These are phyloP conservation scores for Butorides virescens DNA, from an alignment of 2,113 vertebrate species.

Conservation along the genomic window DNA sequence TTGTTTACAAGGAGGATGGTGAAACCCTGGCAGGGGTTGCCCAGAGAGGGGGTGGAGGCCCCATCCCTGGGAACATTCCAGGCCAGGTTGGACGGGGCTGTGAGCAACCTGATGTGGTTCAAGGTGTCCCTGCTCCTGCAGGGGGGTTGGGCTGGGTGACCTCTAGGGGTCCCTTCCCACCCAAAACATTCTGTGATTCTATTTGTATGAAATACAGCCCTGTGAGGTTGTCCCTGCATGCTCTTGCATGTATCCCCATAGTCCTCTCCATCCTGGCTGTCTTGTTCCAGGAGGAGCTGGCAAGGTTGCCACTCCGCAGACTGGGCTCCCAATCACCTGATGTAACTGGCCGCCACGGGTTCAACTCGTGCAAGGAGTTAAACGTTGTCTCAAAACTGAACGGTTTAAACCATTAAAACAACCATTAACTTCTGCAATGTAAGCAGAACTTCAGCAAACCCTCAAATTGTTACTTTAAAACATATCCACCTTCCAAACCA, in stretches of 20 bases:
- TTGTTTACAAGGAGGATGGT: too few relatives aligned
- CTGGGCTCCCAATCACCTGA: not conserved
- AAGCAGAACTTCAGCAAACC: not conserved
- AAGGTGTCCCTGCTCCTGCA: too few relatives aligned
- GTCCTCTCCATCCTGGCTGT: not conserved
- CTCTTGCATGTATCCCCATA: accelerated
- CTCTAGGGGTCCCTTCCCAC: too few relatives aligned
- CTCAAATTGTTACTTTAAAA: not conserved
- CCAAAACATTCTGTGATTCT: too few relatives aligned
- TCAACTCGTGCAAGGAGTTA: not conserved
- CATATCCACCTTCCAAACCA: not conserved
- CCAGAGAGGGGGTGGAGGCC: too few relatives aligned
- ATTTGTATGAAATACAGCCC: not conserved
- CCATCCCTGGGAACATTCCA: too few relatives aligned
- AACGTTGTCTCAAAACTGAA: not conserved
- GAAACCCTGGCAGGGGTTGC: too few relatives aligned
- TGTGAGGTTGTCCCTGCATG: not conserved
- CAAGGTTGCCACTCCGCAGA: not conserved
- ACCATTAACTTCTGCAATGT: not conserved
- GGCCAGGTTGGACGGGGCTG: too few relatives aligned
- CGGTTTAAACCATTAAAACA: not conserved
- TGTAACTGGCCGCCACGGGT: accelerated
- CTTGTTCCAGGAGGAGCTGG: not conserved
- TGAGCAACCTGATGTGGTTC: too few relatives aligned
- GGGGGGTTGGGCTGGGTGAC: too few relatives aligned